Base-by-base conservation (phyloP, 2,113 vertebrate species). In the Parotia lawesii region DNA sequence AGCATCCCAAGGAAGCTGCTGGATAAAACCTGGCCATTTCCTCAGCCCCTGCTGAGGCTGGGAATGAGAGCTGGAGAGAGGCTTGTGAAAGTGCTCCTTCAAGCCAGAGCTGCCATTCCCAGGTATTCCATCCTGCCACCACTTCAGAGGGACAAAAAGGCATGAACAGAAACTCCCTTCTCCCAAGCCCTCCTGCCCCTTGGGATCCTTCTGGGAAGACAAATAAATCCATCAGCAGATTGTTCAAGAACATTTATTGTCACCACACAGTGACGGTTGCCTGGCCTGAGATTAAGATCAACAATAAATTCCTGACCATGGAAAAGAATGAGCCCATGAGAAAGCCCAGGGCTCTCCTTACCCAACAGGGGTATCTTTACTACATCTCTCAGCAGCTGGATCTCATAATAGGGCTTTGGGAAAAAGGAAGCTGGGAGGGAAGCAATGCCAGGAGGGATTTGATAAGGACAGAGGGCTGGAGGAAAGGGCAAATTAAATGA, bases 241-340 rank as follows among this genome's bases (percentile, higher is more conserved):
- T 16, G 58, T 75, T 85, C 85, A 53, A 85, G 91, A 72, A 81
- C 58, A 64, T 90, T 96, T 96, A 95, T 81, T 94, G 90, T 78
- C 87, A 90, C 80, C 47, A 3, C 0, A 4, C 75, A 47, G 65
- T 94, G 95, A 96, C 14, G 19, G 19, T 84, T 81, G 47, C 67
- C 89, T 57, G 89, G 79, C 83, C 90, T 51, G 37, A 96, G 97
- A 97, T 97, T 95, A 96, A 78, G 85, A 97, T 97, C 96, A 88
- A 84, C 94, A 76, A 77, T 96, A 94, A 96, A 96, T 97, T 95
- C 96, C 95, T 97, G 93, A 29, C 60, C 54, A 5, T 24, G 82
- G 86, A 85, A 44, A 90, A 93, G 93, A 92, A 81, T 75, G 86
- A 89, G 91, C 60, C 69, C 91, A 73, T 87, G 89, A 89, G 90